Conservation (phyloP, 1,140 invertebrate genomes). For the Trichonephila clavipes region DNA sequence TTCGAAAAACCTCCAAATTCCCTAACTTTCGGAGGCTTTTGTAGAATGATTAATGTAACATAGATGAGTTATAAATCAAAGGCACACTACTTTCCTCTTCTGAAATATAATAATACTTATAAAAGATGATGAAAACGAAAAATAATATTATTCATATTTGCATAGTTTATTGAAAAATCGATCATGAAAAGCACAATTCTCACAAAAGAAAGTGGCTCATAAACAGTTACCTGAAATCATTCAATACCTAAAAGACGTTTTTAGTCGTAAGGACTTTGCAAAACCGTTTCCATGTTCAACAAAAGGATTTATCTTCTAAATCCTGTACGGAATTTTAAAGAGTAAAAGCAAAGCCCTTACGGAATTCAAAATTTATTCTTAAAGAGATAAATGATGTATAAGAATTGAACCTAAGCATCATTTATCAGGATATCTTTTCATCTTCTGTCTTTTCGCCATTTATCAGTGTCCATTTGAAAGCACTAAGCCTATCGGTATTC, state of each 20-base stretch:
- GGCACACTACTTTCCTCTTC: no score
- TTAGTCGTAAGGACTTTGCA: slow-evolving; percentile 5
- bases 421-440: slow-evolving; percentile 49
- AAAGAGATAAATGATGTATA: slow-evolving; percentile 30
- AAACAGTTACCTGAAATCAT: background rate
- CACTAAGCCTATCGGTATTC: background rate
- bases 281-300: slow-evolving; percentile 44
- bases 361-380: slow-evolving; percentile 52
- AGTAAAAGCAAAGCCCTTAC: slow-evolving; percentile 18
- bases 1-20: no score
- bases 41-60: no score
- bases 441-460: slow-evolving; percentile 41
- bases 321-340: slow-evolving; percentile 33
- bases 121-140: no score
- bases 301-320: slow-evolving; percentile 46
- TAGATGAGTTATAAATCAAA: no score
- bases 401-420: slow-evolving; percentile 36
- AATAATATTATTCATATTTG: no score
- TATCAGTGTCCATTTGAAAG: slow-evolving; percentile 36
- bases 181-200: background rate
- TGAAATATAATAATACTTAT: no score
- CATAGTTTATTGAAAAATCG: no score
- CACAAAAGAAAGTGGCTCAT: background rate
- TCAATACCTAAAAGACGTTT: slow-evolving; percentile 15
- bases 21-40: no score